phyloP scores from a whole-genome alignment of 2,888 invertebrate genomes.

The Agrotis puta region DNA sequence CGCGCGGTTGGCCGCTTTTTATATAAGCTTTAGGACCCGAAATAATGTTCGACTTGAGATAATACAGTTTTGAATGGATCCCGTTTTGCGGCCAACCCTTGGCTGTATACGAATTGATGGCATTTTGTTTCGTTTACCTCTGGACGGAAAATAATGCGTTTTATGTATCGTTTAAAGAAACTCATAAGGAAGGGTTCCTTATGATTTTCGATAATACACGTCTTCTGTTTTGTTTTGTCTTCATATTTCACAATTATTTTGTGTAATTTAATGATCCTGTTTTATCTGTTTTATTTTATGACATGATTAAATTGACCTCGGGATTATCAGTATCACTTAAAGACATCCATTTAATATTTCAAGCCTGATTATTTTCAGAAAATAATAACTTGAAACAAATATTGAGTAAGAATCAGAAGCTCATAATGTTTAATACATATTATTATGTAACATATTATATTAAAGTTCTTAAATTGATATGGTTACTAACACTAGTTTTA shows the following conservation, averaged over 20 bases:
- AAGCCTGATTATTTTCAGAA: slow-evolving; percentile 25
- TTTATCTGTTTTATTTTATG: slow-evolving; percentile 20
- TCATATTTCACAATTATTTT: slow-evolving; percentile 13
- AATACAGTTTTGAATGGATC: slow-evolving; percentile 77
- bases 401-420: slow-evolving; percentile 14
- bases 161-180: no score
- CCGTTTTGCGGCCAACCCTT: slow-evolving; percentile 68
- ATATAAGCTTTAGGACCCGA: slow-evolving; percentile 75
- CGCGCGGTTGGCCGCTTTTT: slow-evolving; percentile 77
- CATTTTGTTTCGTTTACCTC: slow-evolving; percentile 56
- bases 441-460: not conserved
- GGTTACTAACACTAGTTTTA: no score
- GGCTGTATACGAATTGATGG: slow-evolving; percentile 63
- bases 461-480: slow-evolving; percentile 11
- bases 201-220: slow-evolving; percentile 35
- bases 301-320: slow-evolving; percentile 24
- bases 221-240: slow-evolving; percentile 19
- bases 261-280: slow-evolving; percentile 10
- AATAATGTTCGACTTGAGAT: slow-evolving; percentile 76
- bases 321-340: slow-evolving; percentile 24
- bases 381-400: slow-evolving; percentile 10
- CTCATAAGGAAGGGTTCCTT: no score
- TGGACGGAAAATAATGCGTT: slow-evolving; percentile 37
- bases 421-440: slow-evolving; percentile 2
- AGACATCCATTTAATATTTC: slow-evolving; percentile 14